Conservation (phyloP, 2,113 vertebrate genomes). For the Spermophilus dauricus region DNA sequence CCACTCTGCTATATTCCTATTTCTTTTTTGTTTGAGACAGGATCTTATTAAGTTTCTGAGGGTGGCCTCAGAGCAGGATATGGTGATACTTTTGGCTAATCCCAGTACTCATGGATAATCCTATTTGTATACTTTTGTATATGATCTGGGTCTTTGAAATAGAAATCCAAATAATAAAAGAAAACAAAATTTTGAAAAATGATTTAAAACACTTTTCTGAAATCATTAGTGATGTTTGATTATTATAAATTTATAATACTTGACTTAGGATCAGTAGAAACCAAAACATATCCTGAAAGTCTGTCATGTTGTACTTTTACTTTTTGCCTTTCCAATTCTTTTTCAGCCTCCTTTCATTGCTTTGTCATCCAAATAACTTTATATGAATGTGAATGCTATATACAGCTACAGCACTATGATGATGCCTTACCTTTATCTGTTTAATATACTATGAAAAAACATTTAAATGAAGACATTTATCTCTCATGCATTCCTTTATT, state of each 20-base stretch:
- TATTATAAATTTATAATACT: background rate
- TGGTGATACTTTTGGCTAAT: no score
- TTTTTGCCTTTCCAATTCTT: background rate
- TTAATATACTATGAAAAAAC: background rate
- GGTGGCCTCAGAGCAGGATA: background rate
- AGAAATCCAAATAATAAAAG: background rate
- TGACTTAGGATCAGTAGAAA: background rate
- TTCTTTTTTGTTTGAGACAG: background rate
- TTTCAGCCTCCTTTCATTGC: background rate
- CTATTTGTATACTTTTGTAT: background rate
- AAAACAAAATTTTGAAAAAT: background rate
- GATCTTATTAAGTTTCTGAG: background rate
- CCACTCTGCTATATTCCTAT: background rate
- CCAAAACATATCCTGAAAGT: background rate
- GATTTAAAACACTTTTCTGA: background rate
- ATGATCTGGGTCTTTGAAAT: background rate
- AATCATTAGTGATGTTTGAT: background rate
- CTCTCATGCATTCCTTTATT: background rate
- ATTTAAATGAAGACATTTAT: background rate
- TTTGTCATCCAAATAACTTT: background rate
- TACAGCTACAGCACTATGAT: background rate
- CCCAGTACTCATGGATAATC: background rate
- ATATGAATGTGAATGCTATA: background rate
- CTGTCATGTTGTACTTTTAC: background rate
- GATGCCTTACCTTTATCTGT: background rate